Base-by-base conservation (phyloP, 2,888 invertebrate genomes). In the Vesta saturnalis region DNA sequence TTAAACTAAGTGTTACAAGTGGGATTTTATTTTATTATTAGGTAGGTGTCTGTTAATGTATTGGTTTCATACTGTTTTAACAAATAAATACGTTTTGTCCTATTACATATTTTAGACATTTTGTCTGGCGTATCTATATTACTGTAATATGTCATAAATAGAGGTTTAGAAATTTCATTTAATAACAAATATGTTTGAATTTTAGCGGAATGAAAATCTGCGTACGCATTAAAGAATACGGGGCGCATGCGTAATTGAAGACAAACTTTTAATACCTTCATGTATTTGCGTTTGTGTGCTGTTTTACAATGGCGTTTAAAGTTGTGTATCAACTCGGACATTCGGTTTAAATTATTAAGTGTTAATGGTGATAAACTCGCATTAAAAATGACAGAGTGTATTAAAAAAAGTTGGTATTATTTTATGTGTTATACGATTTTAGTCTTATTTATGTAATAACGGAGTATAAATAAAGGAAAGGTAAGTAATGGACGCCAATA, bases 401-500 rank as follows among this genome's bases (percentile, higher is more conserved):
- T 49, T 49, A 49, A 49, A 49, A 49, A 2, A 18, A 5, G 18
- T 14, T 18, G 47, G 47, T 10, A 15, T 14, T 12, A 15, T 49
- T 46, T 12, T 47, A 19, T 14, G 56, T 6, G 22, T 46, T 49
- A 46, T 35, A 47, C 19, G 30, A 54, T 54, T 56, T 55, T 21
- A 10, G 15, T 8, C 16, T 18, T 30, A 63, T 21, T 47, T 59
- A 19, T 14, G n/a, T 57, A 64, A 30, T 61, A 62, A 52, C 59
- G 8, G 65, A 61, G 69, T 60, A 62, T 65, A 69, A 69, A 60
- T 47, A 49, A 23, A 57, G 76, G 79, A 79, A 79, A 80, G 80
- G 82, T 82, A 80, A 74, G 80, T 77, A 82, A 82, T 82, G 80
- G 80, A 82, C 80, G 81, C 77, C 81, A 80, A 82, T 84, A 84